Conservation (phyloP, 2,888 invertebrate species). For the Apamea anceps region DNA sequence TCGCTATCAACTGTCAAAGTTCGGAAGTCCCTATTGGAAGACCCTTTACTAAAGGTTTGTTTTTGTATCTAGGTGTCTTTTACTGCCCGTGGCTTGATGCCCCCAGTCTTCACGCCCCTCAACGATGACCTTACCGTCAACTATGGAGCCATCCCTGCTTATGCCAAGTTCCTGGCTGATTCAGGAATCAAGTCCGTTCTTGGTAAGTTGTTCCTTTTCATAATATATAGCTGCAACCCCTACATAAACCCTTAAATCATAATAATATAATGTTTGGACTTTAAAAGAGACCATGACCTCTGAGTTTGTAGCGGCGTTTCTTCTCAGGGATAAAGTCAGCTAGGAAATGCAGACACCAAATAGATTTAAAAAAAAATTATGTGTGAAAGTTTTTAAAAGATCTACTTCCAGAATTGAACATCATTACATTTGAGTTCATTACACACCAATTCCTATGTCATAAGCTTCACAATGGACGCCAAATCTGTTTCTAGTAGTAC, state of each 20-base stretch:
- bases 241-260: not conserved
- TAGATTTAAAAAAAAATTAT: too few relatives aligned
- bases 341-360: not conserved
- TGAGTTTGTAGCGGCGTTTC: not conserved
- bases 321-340: not conserved
- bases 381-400: not conserved
- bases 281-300: not conserved
- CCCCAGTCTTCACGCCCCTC: slow-evolving; percentile 93
- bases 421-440: not conserved
- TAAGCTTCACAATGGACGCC: not conserved
- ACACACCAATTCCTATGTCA: not conserved
- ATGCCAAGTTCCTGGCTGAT: slow-evolving; percentile 91
- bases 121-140: slow-evolving; percentile 90
- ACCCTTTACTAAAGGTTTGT: not conserved
- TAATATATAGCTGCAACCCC: not conserved
- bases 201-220: slow-evolving; percentile 85
- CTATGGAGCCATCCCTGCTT: slow-evolving; percentile 89
- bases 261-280: not conserved
- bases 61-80: slow-evolving; percentile 73
- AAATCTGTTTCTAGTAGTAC: not conserved
- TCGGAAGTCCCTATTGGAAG: too few relatives aligned
- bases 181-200: slow-evolving; percentile 92
- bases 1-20: too few relatives aligned
- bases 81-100: slow-evolving; percentile 91
- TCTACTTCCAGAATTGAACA: not conserved